Evolutionary conservation across 2,888 invertebrate species (phyloP).

Genomic region (Drosophila quinaria): DNA sequence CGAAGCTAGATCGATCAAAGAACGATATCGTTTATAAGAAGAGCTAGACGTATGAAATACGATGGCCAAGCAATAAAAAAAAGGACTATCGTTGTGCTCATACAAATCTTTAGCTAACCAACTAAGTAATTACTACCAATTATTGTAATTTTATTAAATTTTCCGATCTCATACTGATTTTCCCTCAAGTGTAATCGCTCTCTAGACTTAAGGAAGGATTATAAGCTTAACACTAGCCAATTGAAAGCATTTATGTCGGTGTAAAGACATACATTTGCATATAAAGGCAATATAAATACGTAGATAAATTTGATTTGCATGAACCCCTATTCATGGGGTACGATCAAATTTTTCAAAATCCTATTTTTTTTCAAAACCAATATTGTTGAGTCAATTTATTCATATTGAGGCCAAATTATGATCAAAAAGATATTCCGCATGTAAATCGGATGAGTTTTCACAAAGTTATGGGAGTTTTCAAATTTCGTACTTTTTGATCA

Average conservation of each 20-base stretch:
- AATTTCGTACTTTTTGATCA: too few species aligned
- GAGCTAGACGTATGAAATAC: constrained; percentile 52
- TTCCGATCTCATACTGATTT: not conserved
- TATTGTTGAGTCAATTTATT: too few species aligned
- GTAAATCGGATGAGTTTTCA: too few species aligned
- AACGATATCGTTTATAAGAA: too few species aligned
- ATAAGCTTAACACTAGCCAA: constrained; percentile 78
- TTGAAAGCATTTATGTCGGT: constrained; percentile 69
- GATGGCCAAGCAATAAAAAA: constrained; percentile 51
- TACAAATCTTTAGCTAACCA: constrained; percentile 34
- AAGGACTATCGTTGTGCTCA: constrained; percentile 69
- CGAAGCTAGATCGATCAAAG: constrained; percentile 48
- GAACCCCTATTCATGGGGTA: too few species aligned
- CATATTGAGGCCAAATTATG: too few species aligned
- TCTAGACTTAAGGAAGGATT: constrained; percentile 55
- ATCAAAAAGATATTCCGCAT: too few species aligned
- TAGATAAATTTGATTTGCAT: constrained; percentile 32
- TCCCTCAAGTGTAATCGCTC: constrained; percentile 24
- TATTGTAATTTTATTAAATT: constrained; percentile 2
- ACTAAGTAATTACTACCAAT: constrained; percentile 7
- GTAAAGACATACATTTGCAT: constrained; percentile 29
- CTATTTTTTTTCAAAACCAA: too few species aligned
- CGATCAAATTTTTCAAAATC: too few species aligned
- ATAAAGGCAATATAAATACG: constrained; percentile 28
- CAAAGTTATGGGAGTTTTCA: too few species aligned